Evolutionary conservation across 2,888 invertebrate genomes (phyloP).

Genomic region (Agrotis clavis): DNA sequence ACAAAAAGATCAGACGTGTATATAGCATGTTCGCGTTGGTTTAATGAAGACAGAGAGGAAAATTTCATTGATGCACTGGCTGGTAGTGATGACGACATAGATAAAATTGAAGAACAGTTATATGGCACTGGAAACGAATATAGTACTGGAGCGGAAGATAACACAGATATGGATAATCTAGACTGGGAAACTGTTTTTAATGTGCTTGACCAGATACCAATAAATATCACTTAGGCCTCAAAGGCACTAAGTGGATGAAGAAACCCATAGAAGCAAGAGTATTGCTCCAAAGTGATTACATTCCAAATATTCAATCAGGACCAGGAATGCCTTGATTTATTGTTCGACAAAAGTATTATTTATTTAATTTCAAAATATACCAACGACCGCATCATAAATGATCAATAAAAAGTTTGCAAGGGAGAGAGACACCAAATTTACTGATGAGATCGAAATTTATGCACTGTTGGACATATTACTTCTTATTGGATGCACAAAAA

Average conservation of each 20-base stretch:
- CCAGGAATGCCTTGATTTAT: slow-evolving; percentile 49
- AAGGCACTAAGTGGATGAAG: slow-evolving; percentile 54
- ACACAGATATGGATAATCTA: slow-evolving; percentile 42
- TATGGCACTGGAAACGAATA: slow-evolving; percentile 51
- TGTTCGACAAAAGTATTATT: slow-evolving; percentile 54
- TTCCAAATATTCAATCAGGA: slow-evolving; percentile 31
- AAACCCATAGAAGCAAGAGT: slow-evolving; percentile 37
- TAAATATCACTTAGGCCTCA: slow-evolving; percentile 36
- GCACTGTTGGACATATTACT: slow-evolving; percentile 51
- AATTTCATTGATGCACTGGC: slow-evolving; percentile 54
- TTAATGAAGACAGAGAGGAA: slow-evolving; percentile 50
- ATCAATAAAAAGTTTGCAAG: slow-evolving; percentile 39
- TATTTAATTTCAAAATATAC: slow-evolving; percentile 46
- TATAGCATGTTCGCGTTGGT: slow-evolving; percentile 48
- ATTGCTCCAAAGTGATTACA: slow-evolving; percentile 34
- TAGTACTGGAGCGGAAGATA: slow-evolving; percentile 32
- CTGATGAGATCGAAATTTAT: slow-evolving; percentile 53
- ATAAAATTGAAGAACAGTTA: slow-evolving; percentile 44
- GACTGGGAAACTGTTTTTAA: slow-evolving; percentile 54
- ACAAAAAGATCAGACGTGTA: slow-evolving; percentile 35
- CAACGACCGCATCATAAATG: slow-evolving; percentile 45
- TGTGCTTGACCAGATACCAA: slow-evolving; percentile 33
- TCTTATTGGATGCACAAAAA: slow-evolving; percentile 44
- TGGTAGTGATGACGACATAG: slow-evolving; percentile 45
- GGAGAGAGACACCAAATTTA: slow-evolving; percentile 49